Evolutionary conservation across 2,888 invertebrate species (phyloP), one percentile per base, ranked within the genome.

Genomic region (Leptinotarsa haldemani): DNA sequence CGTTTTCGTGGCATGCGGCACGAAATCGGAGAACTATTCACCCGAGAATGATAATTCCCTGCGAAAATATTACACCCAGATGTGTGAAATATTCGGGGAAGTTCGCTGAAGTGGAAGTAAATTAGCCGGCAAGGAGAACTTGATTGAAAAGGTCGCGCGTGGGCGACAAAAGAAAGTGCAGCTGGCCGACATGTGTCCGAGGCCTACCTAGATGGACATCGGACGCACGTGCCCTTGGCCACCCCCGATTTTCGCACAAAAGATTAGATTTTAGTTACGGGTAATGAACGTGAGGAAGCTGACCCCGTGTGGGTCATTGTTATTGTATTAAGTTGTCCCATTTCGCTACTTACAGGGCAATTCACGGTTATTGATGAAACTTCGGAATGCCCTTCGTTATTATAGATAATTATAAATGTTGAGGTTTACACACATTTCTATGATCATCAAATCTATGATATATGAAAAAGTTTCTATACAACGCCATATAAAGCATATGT

Each of bases 181-280:
- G 86, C 86, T 86, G 86, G 73, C 80, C 79, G 83, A 83, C 86
- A 85, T 85, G 85, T 86, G 86, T 84, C 83, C 84, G 79, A 74
- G 70, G 74, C 74, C 79, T 80, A 82, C 82, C 80, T 84, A 80
- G 84, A 83, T 83, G 85, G 85, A 83, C 85, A 85, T 81, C 83
- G 84, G 84, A 79, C 83, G 82, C 84, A 84, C 84, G 83, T 82
- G 83, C 80, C 84, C 83, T 80, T 81, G 81, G 79, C 81, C 86
- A 84, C 85, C 85, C 85, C 85, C 86, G 85, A 84, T 80, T 80
- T 80, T 77, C 48, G 74, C 73, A 83, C 84, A 84, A 84, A 83
- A 83, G 85, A 81, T 82, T 80, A 80, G 84, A 83, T 83, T 86
- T 87, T 87, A 87, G 87, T 87, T 87, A 85, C 87, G 87, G 86